Base-by-base conservation (phyloP, 2,113 vertebrate species). In the Phalacrocorax brasilianus region DNA sequence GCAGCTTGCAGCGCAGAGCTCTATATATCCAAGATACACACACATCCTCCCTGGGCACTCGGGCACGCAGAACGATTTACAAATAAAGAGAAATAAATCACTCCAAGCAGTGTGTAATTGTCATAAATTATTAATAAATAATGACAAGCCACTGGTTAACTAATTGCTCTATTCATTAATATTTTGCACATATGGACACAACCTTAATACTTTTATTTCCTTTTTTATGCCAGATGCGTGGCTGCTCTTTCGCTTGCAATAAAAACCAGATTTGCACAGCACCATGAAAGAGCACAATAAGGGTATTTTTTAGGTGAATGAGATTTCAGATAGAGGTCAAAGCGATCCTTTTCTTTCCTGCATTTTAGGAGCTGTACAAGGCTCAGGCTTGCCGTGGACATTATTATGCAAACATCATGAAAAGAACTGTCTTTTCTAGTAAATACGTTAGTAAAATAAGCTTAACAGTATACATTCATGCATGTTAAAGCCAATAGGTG, bases 41-140 rank as follows among this genome's bases (percentile, higher is more conserved):
- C 23, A 38, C 52, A 30, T 9, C 47, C 28, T 70, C 23, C 27
- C 58, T 22, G 35, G 38, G n/a, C 70, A 47, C 42, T 33, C 59
- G 19, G 40, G 14, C 38, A 32, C 6, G 14, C 35, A 66, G 77
- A 56, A 38, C 3, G 5, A 56, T 55, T 63, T 73, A 44, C 71
- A 90, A 59, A 95, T 20, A 80, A 35, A 77, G 49, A 40, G 45
- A 44, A 92, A 91, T 71, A 70, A 88, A 85, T 49, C 81, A 71
- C 71, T 78, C 52, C 26, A 40, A 77, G 81, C 20, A 38, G 23
- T 9, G 19, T 63, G 53, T 24, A 40, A 72, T 47, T 78, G 56
- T 52, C 59, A 73, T 63, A 63, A 91, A 16, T 38, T 63, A 93
- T 79, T 79, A 70, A 79, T 89, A 91, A 96, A 76, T 49, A 93